These are phyloP conservation scores for Conistra vaccinii DNA, from an alignment of 2,888 invertebrate genomes.

Conservation along the genomic window DNA sequence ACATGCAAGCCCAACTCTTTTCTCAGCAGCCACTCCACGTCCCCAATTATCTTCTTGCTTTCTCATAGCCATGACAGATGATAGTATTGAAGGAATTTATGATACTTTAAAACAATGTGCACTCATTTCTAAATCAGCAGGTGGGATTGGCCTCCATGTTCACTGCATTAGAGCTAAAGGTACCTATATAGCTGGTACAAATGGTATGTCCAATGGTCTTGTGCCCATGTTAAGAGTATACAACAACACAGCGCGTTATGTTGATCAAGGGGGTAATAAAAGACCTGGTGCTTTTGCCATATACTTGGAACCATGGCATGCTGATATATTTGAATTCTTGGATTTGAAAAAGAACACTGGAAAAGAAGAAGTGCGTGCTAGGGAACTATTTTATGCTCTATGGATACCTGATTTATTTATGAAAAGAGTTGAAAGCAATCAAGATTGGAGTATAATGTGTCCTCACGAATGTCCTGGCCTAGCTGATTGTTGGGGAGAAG, in stretches of 20 bases:
- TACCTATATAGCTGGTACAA: slow-evolving; percentile 97
- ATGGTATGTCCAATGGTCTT: slow-evolving; percentile 98
- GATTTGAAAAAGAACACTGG: slow-evolving; percentile 98
- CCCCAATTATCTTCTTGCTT: slow-evolving; percentile 99
- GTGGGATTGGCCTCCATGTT: slow-evolving; percentile 98
- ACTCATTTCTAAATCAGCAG: slow-evolving; percentile 98
- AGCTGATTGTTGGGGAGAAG: slow-evolving; percentile 97
- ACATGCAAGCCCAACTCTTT: slow-evolving; percentile 99
- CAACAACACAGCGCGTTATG: slow-evolving; percentile 98
- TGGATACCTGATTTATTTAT: slow-evolving; percentile 99
- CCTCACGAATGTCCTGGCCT: slow-evolving; percentile 98
- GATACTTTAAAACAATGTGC: slow-evolving; percentile 98
- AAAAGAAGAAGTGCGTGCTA: slow-evolving; percentile 97
- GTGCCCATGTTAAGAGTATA: slow-evolving; percentile 99
- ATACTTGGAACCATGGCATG: slow-evolving; percentile 99
- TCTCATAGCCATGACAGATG: slow-evolving; percentile 97
- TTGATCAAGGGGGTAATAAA: slow-evolving; percentile 99
- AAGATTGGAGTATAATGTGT: slow-evolving; percentile 98
- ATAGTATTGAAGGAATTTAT: slow-evolving; percentile 98
- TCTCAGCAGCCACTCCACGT: slow-evolving; percentile 97
- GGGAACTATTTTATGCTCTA: slow-evolving; percentile 98
- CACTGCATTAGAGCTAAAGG: slow-evolving; percentile 98
- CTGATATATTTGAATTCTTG: slow-evolving; percentile 98
- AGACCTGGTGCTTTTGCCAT: slow-evolving; percentile 99
- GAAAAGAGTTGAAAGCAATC: slow-evolving; percentile 96